Base-by-base conservation (phyloP, 2,888 invertebrate species). In the Caenorhabditis auriculariae region DNA sequence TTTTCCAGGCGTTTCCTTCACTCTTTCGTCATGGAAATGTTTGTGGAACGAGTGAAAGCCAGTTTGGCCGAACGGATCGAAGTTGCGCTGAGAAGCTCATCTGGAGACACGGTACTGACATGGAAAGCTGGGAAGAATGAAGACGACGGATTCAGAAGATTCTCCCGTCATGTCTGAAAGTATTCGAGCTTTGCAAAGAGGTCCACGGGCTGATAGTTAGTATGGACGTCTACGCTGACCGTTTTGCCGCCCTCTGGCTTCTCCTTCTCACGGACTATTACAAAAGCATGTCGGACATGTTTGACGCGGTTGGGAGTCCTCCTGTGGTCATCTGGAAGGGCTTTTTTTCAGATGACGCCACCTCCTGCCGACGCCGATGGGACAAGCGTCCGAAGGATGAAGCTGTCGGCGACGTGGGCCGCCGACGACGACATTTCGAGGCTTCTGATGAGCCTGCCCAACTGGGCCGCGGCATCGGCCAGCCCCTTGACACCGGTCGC, bases 351-450 rank as follows among this genome's bases (percentile, higher is more conserved):
- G 71, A 67, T 75, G 44, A 74, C 72, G 15, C 59, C 61, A 2
- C 50, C 54, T 21, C 49, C 54, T 2, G 44, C 58, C 39, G 41
- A 48, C 29, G 17, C 38, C 35, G 24, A 35, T 15, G 0, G 42
- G 42, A 21, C 50, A 70, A 9, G 54, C 55, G 32, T 53, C 7
- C 65, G 71, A 32, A 62, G 88, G 72, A 84, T 89, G 60, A 88
- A 91, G 57, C 89, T 90, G 72, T 90, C 90, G 76, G 90, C 90
- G 0, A 88, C 89, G 12, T 91, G 93, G 93, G 87, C 93, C 1
- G 91, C 91, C 72, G 94, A 95, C 83, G 92, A 92, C 76, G 94
- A 95, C 81, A 93, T 95, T 61, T 91, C 90, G 80, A 85, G 93
- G 51, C 91, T 93, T 84, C 87, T 95, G 74, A 91, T 89, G 83